Conservation (phyloP, 2,113 vertebrate genomes). For the Poecile atricapillus region DNA sequence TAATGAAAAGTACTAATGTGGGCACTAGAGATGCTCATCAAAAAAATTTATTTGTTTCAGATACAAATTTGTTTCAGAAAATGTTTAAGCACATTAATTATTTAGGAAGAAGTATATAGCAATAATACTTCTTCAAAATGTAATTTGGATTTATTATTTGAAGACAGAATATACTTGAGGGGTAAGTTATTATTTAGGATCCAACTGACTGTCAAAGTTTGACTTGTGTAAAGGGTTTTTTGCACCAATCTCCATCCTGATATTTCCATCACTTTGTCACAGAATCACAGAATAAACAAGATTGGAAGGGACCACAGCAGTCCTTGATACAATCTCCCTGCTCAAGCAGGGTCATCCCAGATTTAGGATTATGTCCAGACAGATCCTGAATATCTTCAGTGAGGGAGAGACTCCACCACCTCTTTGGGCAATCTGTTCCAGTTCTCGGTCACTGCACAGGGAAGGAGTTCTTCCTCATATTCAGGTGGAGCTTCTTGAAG, state of each 20-base stretch:
- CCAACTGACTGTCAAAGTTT: neutral
- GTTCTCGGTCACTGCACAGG: fast-evolving
- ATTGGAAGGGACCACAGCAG: neutral
- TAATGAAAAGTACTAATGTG: neutral
- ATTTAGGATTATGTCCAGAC: neutral
- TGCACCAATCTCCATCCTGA: neutral
- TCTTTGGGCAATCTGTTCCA: neutral
- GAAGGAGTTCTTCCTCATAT: neutral
- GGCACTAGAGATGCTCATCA: neutral
- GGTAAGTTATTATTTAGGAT: neutral
- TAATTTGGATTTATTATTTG: neutral
- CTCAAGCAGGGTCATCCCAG: neutral
- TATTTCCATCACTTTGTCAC: neutral
- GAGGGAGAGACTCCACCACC: neutral
- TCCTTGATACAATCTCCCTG: neutral
- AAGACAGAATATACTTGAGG: neutral
- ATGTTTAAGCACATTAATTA: neutral
- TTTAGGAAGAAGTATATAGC: neutral
- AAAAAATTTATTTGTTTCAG: neutral
- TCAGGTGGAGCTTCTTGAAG: neutral
- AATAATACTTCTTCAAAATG: neutral
- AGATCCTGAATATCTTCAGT: neutral
- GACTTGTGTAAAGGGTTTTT: neutral
- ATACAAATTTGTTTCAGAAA: neutral
- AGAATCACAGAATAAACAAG: neutral